These are phyloP conservation scores for Coracopsis vasa DNA, from an alignment of 2,113 vertebrate genomes.

Conservation along the genomic window DNA sequence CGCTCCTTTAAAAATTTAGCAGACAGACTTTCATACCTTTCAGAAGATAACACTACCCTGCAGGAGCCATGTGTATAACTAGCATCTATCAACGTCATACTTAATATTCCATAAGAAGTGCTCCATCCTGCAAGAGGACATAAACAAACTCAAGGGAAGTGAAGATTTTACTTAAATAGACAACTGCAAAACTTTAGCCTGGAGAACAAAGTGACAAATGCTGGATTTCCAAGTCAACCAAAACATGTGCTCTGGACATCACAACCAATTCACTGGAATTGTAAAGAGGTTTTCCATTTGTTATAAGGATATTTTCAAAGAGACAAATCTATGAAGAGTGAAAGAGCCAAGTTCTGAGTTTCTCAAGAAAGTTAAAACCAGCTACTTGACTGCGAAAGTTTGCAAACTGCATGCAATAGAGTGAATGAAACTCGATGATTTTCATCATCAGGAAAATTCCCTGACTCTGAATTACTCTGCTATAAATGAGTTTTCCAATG, in stretches of 20 bases:
- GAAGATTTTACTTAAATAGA: conserved; percentile 28
- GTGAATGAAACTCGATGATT: neutral
- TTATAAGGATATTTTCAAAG: neutral
- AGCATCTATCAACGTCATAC: conserved; percentile 4
- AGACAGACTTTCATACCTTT: neutral
- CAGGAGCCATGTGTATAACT: neutral
- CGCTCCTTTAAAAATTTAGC: neutral
- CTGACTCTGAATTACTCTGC: neutral
- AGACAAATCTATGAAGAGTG: neutral
- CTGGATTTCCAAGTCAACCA: neutral
- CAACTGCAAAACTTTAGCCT: conserved; percentile 30
- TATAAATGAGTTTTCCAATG: neutral
- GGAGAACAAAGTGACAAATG: neutral
- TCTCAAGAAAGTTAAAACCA: neutral
- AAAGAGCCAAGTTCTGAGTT: neutral
- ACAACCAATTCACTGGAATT: neutral
- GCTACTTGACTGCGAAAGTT: neutral
- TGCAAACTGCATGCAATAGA: neutral
- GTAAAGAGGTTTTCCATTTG: neutral
- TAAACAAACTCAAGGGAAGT: neutral
- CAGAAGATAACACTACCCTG: neutral
- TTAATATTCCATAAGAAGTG: neutral
- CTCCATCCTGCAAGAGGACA: neutral
- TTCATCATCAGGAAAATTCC: neutral
- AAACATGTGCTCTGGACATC: neutral